Percentiles rank a stretch among this genome's conserved stretches.
Conservation (phyloP, 2,888 invertebrate genomes). For the Eupithecia pulchellata region DNA sequence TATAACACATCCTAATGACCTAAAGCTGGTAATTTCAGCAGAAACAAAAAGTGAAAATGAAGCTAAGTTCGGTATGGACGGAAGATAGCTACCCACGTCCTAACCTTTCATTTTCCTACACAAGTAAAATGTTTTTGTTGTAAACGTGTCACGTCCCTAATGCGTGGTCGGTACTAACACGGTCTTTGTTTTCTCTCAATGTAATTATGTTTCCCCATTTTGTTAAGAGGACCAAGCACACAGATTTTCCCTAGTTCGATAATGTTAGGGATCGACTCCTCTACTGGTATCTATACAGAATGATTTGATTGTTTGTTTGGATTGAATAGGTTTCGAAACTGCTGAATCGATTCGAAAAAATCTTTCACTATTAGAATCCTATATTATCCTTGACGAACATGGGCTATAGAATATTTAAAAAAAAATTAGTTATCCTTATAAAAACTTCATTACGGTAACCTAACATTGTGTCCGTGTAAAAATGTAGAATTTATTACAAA, state of each 20-base stretch:
- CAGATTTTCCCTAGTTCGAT: background rate
- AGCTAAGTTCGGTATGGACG: background rate
- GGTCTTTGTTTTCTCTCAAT: slow-evolving; percentile 33
- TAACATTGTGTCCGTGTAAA: no score
- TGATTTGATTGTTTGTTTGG: no score
- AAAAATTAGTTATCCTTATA: no score
- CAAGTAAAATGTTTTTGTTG: slow-evolving; percentile 12
- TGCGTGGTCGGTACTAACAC: slow-evolving; percentile 24
- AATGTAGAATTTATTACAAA: no score
- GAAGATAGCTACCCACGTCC: slow-evolving; percentile 17
- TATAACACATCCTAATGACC: background rate
- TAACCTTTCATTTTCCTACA: slow-evolving; percentile 17
- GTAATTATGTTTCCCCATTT: slow-evolving; percentile 33
- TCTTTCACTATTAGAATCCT: no score
- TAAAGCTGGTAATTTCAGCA: background rate
- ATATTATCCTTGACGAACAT: no score
- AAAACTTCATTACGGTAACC: no score
- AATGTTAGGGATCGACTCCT: background rate
- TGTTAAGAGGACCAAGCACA: slow-evolving; percentile 28
- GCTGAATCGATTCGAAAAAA: no score
- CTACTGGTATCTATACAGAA: no score
- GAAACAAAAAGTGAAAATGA: background rate
- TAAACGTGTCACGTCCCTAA: slow-evolving; percentile 37
- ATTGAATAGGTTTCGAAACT: no score
- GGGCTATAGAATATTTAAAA: no score